Conservation (phyloP, 2,113 vertebrate genomes). For the Pandion haliaetus region DNA sequence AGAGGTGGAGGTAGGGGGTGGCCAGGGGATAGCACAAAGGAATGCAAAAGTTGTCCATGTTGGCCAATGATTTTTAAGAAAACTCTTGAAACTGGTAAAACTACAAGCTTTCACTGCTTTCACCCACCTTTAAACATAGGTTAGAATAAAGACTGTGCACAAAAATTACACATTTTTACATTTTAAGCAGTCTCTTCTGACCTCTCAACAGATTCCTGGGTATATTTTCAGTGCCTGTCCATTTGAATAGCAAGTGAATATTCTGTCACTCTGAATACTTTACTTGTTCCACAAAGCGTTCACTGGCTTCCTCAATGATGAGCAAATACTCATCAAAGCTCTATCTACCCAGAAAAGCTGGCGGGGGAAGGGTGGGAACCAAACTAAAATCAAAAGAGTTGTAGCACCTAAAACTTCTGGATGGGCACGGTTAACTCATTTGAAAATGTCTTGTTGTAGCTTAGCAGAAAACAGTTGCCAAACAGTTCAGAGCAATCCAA, state of each 20-base stretch:
- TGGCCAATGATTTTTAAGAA: constrained; percentile 8
- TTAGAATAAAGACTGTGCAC: neutral
- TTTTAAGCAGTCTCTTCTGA: constrained; percentile 3
- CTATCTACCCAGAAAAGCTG: neutral
- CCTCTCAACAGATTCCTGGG: neutral
- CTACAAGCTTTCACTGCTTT: neutral
- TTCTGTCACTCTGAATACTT: neutral
- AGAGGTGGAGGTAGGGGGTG: neutral
- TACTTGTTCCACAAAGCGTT: neutral
- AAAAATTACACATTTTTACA: neutral
- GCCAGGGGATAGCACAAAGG: neutral
- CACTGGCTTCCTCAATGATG: neutral
- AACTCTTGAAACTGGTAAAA: constrained; percentile 31
- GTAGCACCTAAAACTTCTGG: neutral
- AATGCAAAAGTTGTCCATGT: neutral
- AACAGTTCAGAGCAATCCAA: neutral
- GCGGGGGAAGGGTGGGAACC: no score
- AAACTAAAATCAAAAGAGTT: neutral
- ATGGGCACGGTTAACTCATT: neutral
- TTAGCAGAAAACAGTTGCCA: neutral
- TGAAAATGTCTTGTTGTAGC: neutral
- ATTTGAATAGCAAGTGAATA: neutral
- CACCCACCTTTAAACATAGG: constrained; percentile 2
- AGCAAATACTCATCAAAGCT: neutral
- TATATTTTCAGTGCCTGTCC: neutral